phyloP scores from a whole-genome alignment of 2,113 vertebrate genomes.

The Pampusana beccarii region DNA sequence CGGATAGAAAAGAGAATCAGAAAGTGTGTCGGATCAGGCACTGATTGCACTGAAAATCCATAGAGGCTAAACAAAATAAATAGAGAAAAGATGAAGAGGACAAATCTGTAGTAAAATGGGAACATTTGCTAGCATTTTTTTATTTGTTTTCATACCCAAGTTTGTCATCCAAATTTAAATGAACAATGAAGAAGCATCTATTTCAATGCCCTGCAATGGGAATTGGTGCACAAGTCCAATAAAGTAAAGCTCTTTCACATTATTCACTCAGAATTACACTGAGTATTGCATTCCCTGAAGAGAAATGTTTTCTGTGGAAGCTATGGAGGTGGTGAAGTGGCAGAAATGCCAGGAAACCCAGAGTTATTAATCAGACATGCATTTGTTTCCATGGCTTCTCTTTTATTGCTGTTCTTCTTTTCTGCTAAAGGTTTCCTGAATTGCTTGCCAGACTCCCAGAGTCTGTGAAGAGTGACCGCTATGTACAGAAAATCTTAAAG shows the following conservation, averaged over 20 bases:
- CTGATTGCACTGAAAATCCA: neutral
- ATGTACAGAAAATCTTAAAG: constrained; percentile 65
- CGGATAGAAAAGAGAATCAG: neutral
- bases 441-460: constrained; percentile 72
- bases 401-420: neutral
- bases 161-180: neutral
- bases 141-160: constrained; percentile 5
- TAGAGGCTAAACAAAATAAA: constrained; percentile 34
- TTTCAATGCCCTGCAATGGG: neutral
- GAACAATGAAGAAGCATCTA: neutral
- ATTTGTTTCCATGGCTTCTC: neutral
- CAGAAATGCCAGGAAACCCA: neutral
- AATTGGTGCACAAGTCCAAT: neutral
- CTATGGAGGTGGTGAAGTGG: neutral
- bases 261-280: neutral
- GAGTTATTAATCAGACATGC: neutral
- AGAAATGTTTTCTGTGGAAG: neutral
- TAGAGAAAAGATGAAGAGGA: constrained; percentile 12
- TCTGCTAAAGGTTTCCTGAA: constrained; percentile 72
- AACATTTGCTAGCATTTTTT: constrained; percentile 26
- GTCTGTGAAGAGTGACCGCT: constrained; percentile 67
- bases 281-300: neutral
- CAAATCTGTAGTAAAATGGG: constrained; percentile 15
- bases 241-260: neutral
- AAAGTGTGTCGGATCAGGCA: neutral